Evolutionary conservation across 2,113 vertebrate species (phyloP), one percentile per base, ranked within the genome.

Genomic region (Oxygymnocypris stewartii): DNA sequence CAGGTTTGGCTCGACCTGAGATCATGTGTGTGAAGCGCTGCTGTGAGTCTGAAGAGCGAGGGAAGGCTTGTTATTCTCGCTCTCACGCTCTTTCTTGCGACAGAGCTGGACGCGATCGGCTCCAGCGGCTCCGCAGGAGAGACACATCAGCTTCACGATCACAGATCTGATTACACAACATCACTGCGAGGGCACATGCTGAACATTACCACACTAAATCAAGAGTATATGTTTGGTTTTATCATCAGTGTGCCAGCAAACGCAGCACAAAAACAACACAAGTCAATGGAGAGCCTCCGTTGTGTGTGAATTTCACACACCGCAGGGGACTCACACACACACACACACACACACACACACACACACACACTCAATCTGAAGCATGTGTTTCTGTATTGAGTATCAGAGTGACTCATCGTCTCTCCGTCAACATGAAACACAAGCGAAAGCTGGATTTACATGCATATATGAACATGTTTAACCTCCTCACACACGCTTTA

Each of bases 401-500:
- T 81, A 74, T 86, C 85, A 73, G 25, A 54, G 18, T 7, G 54
- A 57, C 54, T 57, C 54, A 57, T 2, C 6, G 57, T n/a, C n/a
- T n/a, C n/a, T n/a, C n/a, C n/a, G n/a, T 76, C 49, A 25, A 47
- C 78, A 83, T 4, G 67, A 84, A 87, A 69, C 74, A 31, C 59
- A 18, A 12, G 18, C 8, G 23, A 23, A 8, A 8, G 54, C 2
- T 23, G 54, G 31, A 1, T 69, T 59, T 42, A 57, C 73, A 75
- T 44, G 57, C 63, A 79, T 12, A 63, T 12, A 63, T 49, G 13
- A 42, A 87, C 37, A 79, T 61, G 49, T 7, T 61, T 78, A 12
- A 73, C 79, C 81, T 65, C 78, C 61, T 84, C 9, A 79, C 88
- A 59, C 61, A 82, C 54, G 75, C 54, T 40, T 79, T 69, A 67